Base-by-base conservation (phyloP, 2,113 vertebrate genomes). In the Lethenteron camtschaticum region DNA sequence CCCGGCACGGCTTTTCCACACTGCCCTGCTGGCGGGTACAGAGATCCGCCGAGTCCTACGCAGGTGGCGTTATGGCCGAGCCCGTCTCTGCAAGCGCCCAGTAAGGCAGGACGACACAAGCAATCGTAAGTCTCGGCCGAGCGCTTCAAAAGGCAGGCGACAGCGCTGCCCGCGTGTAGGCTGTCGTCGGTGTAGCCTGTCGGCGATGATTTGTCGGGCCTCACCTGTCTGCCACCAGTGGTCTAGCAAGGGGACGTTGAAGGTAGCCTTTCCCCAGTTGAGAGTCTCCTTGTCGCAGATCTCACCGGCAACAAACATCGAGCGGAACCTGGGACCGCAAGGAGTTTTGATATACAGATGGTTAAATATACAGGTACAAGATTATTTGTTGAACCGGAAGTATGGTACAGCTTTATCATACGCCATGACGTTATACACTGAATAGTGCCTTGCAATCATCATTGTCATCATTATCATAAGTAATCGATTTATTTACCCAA, bases 181-280 rank as follows among this genome's bases (percentile, higher is more conserved):
- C 41, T 41, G 41, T 41, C 41, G 41, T 3, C 41, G 41, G 41
- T 41, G 41, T 41, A 41, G 41, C 1, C 41, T 41, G 14, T 20
- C 16, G 2, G 55, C 12, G 60, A 55, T 16, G n/a, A 59, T 14
- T 41, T 24, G 56, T 59, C 70, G 4, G 55, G 13, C 57, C 79
- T 82, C 78, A 99, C 94, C 92, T 10, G 94, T 99, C 78, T 99
- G 94, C 94, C 94, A 99, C 94, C 94, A 99, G 72, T 99, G 94
- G 78, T 99, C 94, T 76, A 99, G 78, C 58, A 99, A 85, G 12
- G 92, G 90, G 24, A 89, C 90, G n/a, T 81, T 82, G 75, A 99
- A 99, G 74, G 78, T 78, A 71, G 70, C 81, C 79, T 88, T 94
- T 63, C 90, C 84, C 94, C 92, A 99, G 63, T 90, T 79, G 57